Evolutionary conservation across 1,140 invertebrate species (phyloP).

Genomic region (Bombus difficillimus): DNA sequence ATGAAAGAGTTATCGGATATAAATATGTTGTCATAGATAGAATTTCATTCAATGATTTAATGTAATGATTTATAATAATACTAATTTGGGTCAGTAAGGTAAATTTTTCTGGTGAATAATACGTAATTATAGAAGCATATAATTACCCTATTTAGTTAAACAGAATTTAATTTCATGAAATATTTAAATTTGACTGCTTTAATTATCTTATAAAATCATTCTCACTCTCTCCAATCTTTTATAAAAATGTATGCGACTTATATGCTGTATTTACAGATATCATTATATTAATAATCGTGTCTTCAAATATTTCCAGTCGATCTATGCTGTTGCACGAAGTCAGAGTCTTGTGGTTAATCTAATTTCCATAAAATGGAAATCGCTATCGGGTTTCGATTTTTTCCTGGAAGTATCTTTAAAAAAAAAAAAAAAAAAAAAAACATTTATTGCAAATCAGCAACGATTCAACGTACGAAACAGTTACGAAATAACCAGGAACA

Average conservation of each 20-base stretch:
- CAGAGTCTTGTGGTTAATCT: not conserved
- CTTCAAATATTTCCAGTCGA: not conserved
- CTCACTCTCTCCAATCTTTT: too few species aligned
- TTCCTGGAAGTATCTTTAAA: not conserved
- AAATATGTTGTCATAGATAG: not conserved
- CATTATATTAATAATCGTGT: not conserved
- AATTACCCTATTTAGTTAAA: not conserved
- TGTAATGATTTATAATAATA: constrained; percentile 6
- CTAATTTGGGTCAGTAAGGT: constrained; percentile 9
- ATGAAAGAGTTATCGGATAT: not conserved
- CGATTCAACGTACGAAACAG: not conserved
- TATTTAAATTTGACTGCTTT: not conserved
- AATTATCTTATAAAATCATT: not conserved
- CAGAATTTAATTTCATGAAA: not conserved
- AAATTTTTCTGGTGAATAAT: not conserved
- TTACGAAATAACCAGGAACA: not conserved
- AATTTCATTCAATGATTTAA: not conserved
- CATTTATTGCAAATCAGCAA: not conserved
- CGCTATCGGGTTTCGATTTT: not conserved
- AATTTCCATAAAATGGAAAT: not conserved
- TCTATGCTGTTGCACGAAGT: not conserved
- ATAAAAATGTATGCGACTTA: too few species aligned
- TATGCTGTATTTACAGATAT: not conserved
- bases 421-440: not conserved
- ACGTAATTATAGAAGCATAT: too few species aligned